A percentile compares a stretch with the other conserved stretches of the same genome.
These are phyloP conservation scores for Trachelipus rathkii DNA, from an alignment of 1,140 invertebrate species.

Conservation along the genomic window DNA sequence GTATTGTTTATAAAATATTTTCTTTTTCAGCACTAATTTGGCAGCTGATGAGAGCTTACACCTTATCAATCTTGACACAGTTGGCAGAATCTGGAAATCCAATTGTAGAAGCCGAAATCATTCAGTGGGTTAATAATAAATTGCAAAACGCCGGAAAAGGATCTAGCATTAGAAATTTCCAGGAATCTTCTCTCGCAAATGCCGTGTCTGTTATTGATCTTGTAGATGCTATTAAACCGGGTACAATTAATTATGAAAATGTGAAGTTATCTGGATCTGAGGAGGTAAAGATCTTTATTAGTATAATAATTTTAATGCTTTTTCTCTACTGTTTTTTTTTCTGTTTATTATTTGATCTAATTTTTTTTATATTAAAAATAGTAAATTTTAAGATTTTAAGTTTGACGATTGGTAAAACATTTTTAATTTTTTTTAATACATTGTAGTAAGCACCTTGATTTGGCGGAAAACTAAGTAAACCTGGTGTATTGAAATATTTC, in stretches of 20 bases:
- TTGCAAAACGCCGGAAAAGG: slow-evolving; percentile 71
- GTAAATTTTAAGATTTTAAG: no score
- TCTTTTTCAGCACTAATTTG: slow-evolving; percentile 78
- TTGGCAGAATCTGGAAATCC: slow-evolving; percentile 80
- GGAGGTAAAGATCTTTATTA: slow-evolving; percentile 62
- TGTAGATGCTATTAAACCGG: slow-evolving; percentile 93
- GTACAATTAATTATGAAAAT: slow-evolving; percentile 88
- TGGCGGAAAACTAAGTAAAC: no score
- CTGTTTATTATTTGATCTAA: no score
- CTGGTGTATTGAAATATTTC: no score
- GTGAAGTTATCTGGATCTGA: slow-evolving; percentile 70
- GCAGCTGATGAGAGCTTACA: slow-evolving; percentile 99
- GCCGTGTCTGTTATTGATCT: slow-evolving; percentile 88
- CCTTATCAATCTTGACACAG: slow-evolving; percentile 83
- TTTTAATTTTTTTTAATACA: no score
- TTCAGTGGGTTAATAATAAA: slow-evolving; percentile 95
- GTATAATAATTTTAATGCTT: no score
- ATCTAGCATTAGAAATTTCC: slow-evolving; percentile 77
- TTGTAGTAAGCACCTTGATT: no score
- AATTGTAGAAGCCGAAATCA: slow-evolving; percentile 91
- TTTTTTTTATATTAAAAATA: no score
- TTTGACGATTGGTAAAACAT: no score
- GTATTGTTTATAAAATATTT: not conserved
- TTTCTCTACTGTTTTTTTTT: no score
- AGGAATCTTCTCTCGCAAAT: slow-evolving; percentile 77